These are phyloP conservation scores for Pseudomyrmex sp. DNA, from an alignment of 1,140 invertebrate species.

Conservation along the genomic window DNA sequence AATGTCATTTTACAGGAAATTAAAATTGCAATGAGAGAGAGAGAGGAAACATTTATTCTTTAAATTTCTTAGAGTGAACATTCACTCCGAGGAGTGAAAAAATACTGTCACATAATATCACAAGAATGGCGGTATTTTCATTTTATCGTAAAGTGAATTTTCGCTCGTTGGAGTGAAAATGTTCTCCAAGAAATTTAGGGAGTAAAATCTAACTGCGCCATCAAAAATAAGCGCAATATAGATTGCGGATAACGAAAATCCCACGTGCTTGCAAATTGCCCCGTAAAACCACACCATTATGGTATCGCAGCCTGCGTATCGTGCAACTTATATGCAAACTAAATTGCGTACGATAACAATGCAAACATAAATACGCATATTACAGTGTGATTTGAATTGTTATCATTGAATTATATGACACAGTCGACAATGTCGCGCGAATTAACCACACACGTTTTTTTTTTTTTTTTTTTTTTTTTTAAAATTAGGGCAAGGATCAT, in stretches of 20 bases:
- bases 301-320: not conserved
- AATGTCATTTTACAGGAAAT: too few relatives aligned
- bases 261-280: not conserved
- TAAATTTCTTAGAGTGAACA: too few relatives aligned
- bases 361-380: not conserved
- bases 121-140: too few relatives aligned
- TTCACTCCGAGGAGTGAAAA: too few relatives aligned
- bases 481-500: not conserved
- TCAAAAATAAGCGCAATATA: not conserved
- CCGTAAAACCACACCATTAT: not conserved
- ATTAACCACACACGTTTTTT: not conserved
- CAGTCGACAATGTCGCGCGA: not conserved
- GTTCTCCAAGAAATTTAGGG: not conserved
- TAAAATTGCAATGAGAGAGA: too few relatives aligned
- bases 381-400: not conserved
- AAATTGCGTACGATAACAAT: slow-evolving; percentile 20
- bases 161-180: too few relatives aligned
- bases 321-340: slow-evolving; percentile 17
- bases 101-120: too few relatives aligned
- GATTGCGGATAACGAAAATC: not conserved
- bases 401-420: slow-evolving; percentile 18
- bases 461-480: not conserved
- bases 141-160: too few relatives aligned
- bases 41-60: too few relatives aligned
- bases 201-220: not conserved